Conservation (phyloP, 2,113 vertebrate genomes). For the Aegotheles bennettii region DNA sequence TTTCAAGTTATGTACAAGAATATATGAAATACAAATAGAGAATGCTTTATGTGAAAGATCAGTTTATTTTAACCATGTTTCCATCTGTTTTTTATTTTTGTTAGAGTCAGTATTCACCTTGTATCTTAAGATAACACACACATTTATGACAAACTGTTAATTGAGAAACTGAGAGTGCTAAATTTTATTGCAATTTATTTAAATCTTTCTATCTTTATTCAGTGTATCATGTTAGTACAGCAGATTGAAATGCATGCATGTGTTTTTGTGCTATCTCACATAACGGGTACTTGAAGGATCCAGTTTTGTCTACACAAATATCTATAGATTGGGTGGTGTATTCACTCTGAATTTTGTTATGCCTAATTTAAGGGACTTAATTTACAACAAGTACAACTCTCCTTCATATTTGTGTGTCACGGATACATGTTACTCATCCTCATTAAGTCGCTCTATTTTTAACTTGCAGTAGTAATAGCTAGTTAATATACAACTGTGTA, state of each 20-base stretch:
- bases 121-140: background rate
- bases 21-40: background rate
- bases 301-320: background rate
- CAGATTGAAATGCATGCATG: background rate
- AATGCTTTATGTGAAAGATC: background rate
- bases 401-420: background rate
- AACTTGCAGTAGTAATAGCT: background rate
- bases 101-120: slow-evolving; percentile 40
- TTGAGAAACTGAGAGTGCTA: background rate
- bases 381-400: background rate
- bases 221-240: background rate
- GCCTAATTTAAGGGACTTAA: background rate
- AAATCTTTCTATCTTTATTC: slow-evolving; percentile 4
- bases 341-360: slow-evolving; percentile 32
- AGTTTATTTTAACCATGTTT: slow-evolving; percentile 8
- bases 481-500: background rate
- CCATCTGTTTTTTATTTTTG: slow-evolving; percentile 19
- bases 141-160: background rate
- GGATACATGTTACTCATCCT: background rate
- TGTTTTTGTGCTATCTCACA: background rate
- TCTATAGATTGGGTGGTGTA: background rate
- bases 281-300: background rate
- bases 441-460: background rate
- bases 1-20: background rate
- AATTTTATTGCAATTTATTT: slow-evolving; percentile 16